A percentile compares a stretch with the other conserved stretches of the same genome.
phyloP scores from a whole-genome alignment of 2,888 invertebrate species.

The Lasioglossum vierecki region DNA sequence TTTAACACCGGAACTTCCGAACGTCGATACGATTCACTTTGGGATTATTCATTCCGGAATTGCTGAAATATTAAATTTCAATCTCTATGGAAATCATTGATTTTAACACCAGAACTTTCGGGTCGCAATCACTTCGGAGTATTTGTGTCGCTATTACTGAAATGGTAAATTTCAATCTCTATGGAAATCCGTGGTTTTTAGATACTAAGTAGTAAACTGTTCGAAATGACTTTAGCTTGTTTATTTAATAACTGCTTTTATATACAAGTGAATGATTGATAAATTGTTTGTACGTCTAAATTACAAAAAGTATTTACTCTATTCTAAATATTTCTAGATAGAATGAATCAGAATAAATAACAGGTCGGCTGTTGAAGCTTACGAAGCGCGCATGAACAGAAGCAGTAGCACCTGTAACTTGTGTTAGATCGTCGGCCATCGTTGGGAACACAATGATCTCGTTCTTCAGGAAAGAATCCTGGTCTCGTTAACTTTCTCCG shows the following conservation, averaged over 20 bases:
- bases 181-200: neutral
- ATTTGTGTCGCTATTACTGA: neutral
- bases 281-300: neutral
- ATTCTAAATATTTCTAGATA: neutral
- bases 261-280: no score
- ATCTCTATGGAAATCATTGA: neutral
- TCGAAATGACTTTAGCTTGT: neutral
- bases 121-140: neutral
- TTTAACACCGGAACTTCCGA: neutral
- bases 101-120: neutral
- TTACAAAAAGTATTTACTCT: neutral
- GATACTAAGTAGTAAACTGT: neutral
- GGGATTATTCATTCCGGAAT: neutral
- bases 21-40: neutral
- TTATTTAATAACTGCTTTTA: no score
- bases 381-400: neutral
- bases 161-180: neutral
- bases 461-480: neutral
- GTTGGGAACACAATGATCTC: neutral
- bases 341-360: neutral
- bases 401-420: neutral
- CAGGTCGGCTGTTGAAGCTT: neutral
- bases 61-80: neutral
- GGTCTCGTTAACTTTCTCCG: neutral
- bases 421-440: neutral